Percentiles rank a stretch among this genome's conserved stretches.
phyloP scores from a whole-genome alignment of 2,797 vertebrate species.

The Neoniphon sammara region DNA sequence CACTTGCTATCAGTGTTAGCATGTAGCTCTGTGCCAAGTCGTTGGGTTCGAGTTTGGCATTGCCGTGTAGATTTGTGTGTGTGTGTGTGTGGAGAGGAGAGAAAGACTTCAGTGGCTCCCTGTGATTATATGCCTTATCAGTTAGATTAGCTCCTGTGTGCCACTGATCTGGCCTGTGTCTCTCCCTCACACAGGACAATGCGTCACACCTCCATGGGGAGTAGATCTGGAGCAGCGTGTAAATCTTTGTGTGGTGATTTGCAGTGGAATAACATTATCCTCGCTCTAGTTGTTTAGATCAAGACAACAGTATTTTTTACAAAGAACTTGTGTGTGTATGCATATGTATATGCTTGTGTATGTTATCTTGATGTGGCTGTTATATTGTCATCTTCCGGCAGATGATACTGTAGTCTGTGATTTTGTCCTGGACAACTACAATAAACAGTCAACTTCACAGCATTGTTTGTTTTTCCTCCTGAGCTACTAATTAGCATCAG shows the following conservation, averaged over 20 bases:
- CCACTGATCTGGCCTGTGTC: slow-evolving; percentile 51
- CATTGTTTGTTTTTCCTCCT: neutral
- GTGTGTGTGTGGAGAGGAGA: slow-evolving; percentile 6
- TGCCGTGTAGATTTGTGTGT: slow-evolving; percentile 36
- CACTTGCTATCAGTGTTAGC: slow-evolving; percentile 77
- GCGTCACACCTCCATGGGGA: slow-evolving; percentile 41
- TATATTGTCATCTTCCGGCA: neutral
- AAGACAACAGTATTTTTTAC: slow-evolving; percentile 61
- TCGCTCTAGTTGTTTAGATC: slow-evolving; percentile 68
- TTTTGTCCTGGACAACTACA: neutral
- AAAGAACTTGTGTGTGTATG: slow-evolving; percentile 24
- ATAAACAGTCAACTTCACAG: neutral
- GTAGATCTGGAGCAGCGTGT: slow-evolving; percentile 15
- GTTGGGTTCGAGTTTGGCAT: slow-evolving; percentile 45
- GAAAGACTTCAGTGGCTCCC: slow-evolving; percentile 41
- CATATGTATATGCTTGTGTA: neutral
- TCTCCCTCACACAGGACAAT: slow-evolving; percentile 30
- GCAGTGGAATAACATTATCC: slow-evolving; percentile 44
- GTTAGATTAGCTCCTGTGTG: slow-evolving; percentile 73
- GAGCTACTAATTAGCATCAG: neutral
- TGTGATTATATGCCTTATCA: slow-evolving; percentile 70
- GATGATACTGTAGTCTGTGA: slow-evolving; percentile 15
- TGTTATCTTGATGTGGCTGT: neutral
- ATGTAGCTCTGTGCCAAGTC: slow-evolving; percentile 68
- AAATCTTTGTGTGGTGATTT: slow-evolving; percentile 33